Evolutionary conservation across 1,140 invertebrate species (phyloP), one percentile per base, ranked within the genome.

Genomic region (Xylocopa sonorina): DNA sequence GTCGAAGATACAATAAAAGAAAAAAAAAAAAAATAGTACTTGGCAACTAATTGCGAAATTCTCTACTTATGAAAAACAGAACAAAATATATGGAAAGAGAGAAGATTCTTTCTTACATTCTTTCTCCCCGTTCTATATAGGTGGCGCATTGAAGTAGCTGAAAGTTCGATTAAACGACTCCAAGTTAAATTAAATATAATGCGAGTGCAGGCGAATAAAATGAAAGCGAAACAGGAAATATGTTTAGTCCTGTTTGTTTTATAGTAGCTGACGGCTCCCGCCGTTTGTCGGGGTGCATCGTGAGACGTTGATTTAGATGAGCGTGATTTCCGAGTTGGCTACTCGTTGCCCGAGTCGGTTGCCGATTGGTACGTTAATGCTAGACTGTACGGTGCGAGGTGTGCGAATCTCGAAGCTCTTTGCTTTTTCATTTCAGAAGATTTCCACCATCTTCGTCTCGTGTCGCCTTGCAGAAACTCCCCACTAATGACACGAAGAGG

Each of bases 401-500:
- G 81, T 83, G 77, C 88, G 83, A 66, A 76, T 66, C 71, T 64
- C n/a, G 80, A 69, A 58, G 74, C 73, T 75, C 66, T 78, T 77
- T 68, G 64, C 67, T 80, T 50, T 80, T 60, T 58, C 58, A 69
- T 78, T 68, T 64, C 67, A 38, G 60, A 72, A 24, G 34, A 38
- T 32, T 62, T 73, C 24, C 50, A 64, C 51, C 55, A 53, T 71
- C 72, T 57, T 46, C 46, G 41, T 53, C 66, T 27, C 71, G 69
- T 80, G 71, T 85, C 82, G 46, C 66, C 79, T 77, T 86, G 88
- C 89, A 89, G 89, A 91, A 85, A 91, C 88, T 91, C 85, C 86
- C 90, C 88, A 91, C 91, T 92, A 92, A 92, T 92, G 91, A 91
- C 90, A 88, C 89, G 84, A 91, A 91, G 88, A 91, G 90, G 90